A percentile compares a stretch with the other conserved stretches of the same genome.
These are phyloP conservation scores for Xanthorhoe designata DNA, from an alignment of 2,888 invertebrate genomes.

Conservation along the genomic window DNA sequence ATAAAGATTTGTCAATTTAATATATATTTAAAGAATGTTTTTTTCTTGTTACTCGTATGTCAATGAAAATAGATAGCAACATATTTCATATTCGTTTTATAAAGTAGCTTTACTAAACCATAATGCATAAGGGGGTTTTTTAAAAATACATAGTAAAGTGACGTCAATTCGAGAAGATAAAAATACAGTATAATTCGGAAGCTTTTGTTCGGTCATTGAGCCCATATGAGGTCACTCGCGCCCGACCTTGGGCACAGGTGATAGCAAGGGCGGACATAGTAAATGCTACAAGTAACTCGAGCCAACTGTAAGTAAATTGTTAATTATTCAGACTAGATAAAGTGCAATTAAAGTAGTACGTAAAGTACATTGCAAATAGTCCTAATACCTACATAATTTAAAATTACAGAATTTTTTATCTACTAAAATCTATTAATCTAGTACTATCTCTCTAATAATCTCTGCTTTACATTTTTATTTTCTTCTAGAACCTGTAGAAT, in stretches of 20 bases:
- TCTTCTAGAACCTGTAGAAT: background rate
- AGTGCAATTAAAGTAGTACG: conserved; percentile 2
- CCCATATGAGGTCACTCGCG: conserved; percentile 51
- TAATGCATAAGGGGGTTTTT: no score
- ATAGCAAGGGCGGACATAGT: conserved; percentile 56
- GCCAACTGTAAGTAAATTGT: conserved; percentile 16
- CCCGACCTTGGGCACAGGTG: conserved; percentile 53
- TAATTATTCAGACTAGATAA: conserved; percentile 22
- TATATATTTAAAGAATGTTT: no score
- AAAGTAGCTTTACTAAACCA: no score
- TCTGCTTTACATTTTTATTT: background rate
- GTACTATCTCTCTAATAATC: no score
- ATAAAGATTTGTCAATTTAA: no score
- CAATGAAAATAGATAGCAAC: no score
- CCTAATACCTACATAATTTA: background rate
- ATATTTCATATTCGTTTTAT: no score
- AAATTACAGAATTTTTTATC: background rate
- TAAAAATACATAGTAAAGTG: conserved; percentile 15
- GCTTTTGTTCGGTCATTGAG: conserved; percentile 56
- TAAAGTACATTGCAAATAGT: background rate
- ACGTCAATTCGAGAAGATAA: conserved; percentile 16
- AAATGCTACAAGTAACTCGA: conserved; percentile 32
- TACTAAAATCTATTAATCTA: no score
- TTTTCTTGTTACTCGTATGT: no score
- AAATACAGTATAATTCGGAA: conserved; percentile 45